A percentile compares a stretch with the other conserved stretches of the same genome.
phyloP scores from a whole-genome alignment of 2,113 vertebrate genomes.

The Channa maculata region DNA sequence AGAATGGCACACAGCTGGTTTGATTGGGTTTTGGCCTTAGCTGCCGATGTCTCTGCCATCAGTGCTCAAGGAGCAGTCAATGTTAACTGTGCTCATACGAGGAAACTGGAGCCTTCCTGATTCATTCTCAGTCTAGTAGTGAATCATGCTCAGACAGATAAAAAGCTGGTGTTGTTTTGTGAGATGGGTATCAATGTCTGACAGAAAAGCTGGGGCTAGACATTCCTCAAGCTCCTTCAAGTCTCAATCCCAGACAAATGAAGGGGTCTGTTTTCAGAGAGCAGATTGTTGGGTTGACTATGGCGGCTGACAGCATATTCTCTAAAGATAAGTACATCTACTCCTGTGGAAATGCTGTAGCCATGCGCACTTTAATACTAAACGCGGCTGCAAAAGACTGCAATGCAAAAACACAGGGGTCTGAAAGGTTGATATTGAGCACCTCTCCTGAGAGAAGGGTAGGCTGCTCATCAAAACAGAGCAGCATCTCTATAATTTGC shows the following conservation, averaged over 20 bases:
- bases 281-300: conserved; percentile 47
- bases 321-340: conserved; percentile 54
- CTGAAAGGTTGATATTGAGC: conserved; percentile 44
- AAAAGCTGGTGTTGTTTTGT: conserved; percentile 53
- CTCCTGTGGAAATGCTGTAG: conserved; percentile 50
- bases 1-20: conserved; percentile 74
- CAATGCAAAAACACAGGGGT: conserved; percentile 38
- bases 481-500: conserved; percentile 47
- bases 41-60: conserved; percentile 69
- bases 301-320: conserved; percentile 12
- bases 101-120: conserved; percentile 72
- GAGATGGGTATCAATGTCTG: conserved; percentile 54
- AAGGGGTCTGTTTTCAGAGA: conserved; percentile 45
- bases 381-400: conserved; percentile 33
- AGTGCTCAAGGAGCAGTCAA: conserved; percentile 73
- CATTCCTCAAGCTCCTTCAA: conserved; percentile 47
- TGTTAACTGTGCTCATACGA: conserved; percentile 72
- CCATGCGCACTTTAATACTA: conserved; percentile 50
- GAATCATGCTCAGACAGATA: conserved; percentile 63
- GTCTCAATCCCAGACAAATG: conserved; percentile 33
- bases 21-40: conserved; percentile 77
- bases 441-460: conserved; percentile 36
- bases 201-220: conserved; percentile 43
- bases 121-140: conserved; percentile 75
- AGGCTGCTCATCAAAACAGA: conserved; percentile 54